phyloP scores from a whole-genome alignment of 2,113 vertebrate genomes.

The Otocyon megalotis region DNA sequence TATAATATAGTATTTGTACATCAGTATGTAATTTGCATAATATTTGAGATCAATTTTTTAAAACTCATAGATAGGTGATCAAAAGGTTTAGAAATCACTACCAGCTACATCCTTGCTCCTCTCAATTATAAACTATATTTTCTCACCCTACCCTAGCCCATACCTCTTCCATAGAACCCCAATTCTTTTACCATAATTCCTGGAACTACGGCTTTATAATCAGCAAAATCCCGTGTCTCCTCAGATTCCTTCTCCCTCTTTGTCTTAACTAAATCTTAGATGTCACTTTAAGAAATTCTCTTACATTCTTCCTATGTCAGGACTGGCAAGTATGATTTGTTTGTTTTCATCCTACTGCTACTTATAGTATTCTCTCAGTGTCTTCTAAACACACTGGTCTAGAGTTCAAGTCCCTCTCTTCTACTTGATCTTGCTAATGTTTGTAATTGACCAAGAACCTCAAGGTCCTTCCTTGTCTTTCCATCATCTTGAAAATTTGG shows the following conservation, averaged over 20 bases:
- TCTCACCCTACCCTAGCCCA: background rate
- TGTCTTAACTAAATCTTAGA: background rate
- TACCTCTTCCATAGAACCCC: background rate
- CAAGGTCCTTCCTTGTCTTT: background rate
- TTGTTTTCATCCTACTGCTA: background rate
- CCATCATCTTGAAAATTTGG: background rate
- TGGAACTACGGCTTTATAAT: background rate
- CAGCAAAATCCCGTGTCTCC: background rate
- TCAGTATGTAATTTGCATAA: background rate
- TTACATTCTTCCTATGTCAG: background rate
- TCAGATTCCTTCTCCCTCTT: background rate
- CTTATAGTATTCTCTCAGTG: background rate
- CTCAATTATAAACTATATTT: background rate
- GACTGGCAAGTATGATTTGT: background rate
- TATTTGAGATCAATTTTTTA: background rate
- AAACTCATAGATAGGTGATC: background rate
- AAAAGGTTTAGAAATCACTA: background rate
- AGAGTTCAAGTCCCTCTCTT: background rate
- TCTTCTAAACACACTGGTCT: background rate
- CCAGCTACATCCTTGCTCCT: background rate
- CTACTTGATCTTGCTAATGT: background rate
- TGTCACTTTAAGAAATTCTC: constrained; percentile 1
- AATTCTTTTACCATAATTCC: background rate
- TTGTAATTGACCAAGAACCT: background rate
- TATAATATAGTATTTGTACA: background rate